Evolutionary conservation across 2,797 vertebrate genomes (phyloP), one percentile per base, ranked within the genome.

Genomic region (Nothura maculosa): DNA sequence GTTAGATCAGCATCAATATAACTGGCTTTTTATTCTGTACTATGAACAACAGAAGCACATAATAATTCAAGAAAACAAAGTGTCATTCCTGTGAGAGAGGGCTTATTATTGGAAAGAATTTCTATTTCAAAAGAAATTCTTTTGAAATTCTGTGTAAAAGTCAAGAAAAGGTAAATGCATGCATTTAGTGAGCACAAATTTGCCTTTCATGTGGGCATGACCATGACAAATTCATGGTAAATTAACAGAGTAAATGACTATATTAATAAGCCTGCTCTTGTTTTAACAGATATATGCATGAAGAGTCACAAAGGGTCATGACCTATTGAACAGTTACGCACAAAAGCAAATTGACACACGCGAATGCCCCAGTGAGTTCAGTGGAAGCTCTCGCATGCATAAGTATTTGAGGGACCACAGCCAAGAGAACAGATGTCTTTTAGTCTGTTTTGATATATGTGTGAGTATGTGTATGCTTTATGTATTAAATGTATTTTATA

Each of bases 351-450:
- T 76, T 0, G 0, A 87, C 58, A 68, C 17, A 48, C 5, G 1
- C 1, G 3, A 95, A 81, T 76, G 60, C 58, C 67, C 43, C 55
- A 42, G 52, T 43, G 84, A 83, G 69, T 67, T 92, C 69, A 78
- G 42, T 89, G 63, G 76, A 92, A 87, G 58, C 19, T 66, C 38
- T 95, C 15, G 24, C 38, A 78, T 25, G 24, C 64, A 67, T 12
- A 25, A 74, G 79, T 52, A 61, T 87, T 93, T 76, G 43, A 8
- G 22, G 87, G 82, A 84, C 36, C 63, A 60, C 8, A 85, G 87
- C 93, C 94, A 92, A 92, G 22, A 48, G 32, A 83, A 57, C 93
- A 95, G 90, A 94, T 94, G 92, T 73, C 66, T 81, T 92, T 90
- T 75, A 73, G 55, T 94, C 69, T 92, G 63, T 85, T 96, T 92